A percentile compares a stretch with the other conserved stretches of the same genome.
phyloP scores from a whole-genome alignment of 1,140 invertebrate species.

The Drosophila subpulchrella region DNA sequence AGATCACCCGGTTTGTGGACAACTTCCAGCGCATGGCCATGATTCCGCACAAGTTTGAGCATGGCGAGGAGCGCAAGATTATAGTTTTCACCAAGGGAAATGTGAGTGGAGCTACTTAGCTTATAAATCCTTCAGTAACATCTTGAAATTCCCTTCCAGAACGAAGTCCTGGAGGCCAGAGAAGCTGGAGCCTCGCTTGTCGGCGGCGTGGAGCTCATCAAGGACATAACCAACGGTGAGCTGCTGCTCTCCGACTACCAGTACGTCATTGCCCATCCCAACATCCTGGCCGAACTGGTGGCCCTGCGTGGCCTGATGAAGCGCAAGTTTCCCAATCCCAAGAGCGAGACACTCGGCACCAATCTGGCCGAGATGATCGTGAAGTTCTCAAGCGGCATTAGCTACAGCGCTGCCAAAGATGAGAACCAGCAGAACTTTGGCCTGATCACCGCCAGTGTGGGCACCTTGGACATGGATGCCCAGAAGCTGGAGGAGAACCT shows the following conservation, averaged over 20 bases:
- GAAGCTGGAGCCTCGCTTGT: constrained; percentile 89
- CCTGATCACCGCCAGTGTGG: constrained; percentile 87
- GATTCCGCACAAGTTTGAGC: constrained; percentile 88
- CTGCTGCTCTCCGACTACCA: constrained; percentile 90
- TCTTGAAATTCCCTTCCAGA: constrained; percentile 45
- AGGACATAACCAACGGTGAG: constrained; percentile 90
- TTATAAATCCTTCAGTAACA: not conserved
- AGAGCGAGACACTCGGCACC: constrained; percentile 88
- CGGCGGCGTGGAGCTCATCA: constrained; percentile 90
- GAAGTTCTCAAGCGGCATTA: constrained; percentile 88
- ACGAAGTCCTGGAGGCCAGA: constrained; percentile 86
- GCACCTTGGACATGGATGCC: constrained; percentile 89
- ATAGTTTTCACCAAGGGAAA: constrained; percentile 89
- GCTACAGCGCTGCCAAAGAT: constrained; percentile 88
- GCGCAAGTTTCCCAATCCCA: constrained; percentile 89
- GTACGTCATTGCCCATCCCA: constrained; percentile 90
- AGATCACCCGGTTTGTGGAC: constrained; percentile 87
- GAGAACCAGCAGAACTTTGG: constrained; percentile 89
- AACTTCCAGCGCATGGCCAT: constrained; percentile 87
- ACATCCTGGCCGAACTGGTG: constrained; percentile 91
- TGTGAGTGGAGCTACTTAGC: constrained; percentile 31
- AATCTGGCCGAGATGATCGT: constrained; percentile 87
- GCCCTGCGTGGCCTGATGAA: constrained; percentile 90
- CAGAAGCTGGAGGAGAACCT: constrained; percentile 91
- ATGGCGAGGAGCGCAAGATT: constrained; percentile 87